These are phyloP conservation scores for Pantala flavescens DNA, from an alignment of 1,140 invertebrate genomes.

Conservation along the genomic window DNA sequence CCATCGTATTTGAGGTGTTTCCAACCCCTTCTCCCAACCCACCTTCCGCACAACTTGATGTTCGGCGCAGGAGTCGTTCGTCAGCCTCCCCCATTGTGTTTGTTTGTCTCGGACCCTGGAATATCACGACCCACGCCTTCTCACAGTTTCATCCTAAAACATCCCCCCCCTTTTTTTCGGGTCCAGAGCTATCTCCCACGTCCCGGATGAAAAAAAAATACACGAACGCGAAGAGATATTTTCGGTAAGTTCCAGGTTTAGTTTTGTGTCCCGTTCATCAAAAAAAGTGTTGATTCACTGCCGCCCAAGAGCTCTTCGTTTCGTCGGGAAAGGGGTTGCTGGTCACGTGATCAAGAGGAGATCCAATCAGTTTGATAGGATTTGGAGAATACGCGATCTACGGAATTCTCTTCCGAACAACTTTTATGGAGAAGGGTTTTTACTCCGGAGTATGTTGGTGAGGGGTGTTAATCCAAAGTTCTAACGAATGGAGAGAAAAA, in stretches of 20 bases:
- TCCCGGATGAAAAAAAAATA: background rate
- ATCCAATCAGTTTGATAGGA: constrained; percentile 1
- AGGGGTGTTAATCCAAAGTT: too few species aligned
- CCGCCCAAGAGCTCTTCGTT: background rate
- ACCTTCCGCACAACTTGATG: background rate
- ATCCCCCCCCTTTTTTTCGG: background rate
- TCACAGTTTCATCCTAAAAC: background rate
- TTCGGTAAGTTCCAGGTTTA: background rate
- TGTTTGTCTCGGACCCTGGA: constrained; percentile 7
- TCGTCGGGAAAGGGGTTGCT: background rate
- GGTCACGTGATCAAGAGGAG: background rate
- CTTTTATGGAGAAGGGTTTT: too few species aligned
- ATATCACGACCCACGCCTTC: background rate
- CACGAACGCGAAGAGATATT: background rate
- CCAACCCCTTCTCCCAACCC: background rate
- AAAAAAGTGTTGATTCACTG: constrained; percentile 10
- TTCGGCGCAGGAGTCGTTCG: background rate
- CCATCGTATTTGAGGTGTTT: too few species aligned
- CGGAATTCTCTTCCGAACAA: background rate
- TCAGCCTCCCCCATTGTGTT: background rate
- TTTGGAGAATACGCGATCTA: background rate
- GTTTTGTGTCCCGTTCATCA: constrained; percentile 3
- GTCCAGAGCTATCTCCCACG: background rate
- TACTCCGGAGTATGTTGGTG: too few species aligned
- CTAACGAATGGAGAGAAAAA: too few species aligned